Conservation (phyloP, 30 jellyfish, hydroid and myxozoan genomes). For the Sanderia malayensis region DNA sequence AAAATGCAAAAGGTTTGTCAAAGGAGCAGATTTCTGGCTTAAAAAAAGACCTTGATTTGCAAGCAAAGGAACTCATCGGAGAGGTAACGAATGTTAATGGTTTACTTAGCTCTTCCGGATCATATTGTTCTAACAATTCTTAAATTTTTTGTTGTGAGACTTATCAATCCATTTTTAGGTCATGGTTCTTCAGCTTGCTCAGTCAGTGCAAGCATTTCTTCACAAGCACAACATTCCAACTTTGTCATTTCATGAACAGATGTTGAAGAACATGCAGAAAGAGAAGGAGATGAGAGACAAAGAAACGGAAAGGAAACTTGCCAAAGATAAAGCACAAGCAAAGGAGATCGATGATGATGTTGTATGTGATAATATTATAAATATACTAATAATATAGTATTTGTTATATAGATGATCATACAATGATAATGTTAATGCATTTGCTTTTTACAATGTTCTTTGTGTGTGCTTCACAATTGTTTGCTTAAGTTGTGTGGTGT, state of each 20-base stretch:
- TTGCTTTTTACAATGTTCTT: too few relatives aligned
- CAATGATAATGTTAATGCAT: too few relatives aligned
- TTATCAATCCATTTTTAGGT: conserved; percentile 42
- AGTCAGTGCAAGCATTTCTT: conserved; percentile 73
- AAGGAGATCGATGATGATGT: conserved; percentile 81
- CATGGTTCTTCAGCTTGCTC: conserved; percentile 90
- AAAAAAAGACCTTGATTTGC: conserved; percentile 50
- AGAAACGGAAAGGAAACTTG: conserved; percentile 58
- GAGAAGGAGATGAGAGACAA: conserved; percentile 51
- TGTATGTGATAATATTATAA: too few relatives aligned
- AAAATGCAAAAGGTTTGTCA: conserved; percentile 82
- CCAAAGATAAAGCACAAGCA: conserved; percentile 75
- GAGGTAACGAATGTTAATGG: too few relatives aligned
- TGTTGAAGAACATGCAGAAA: conserved; percentile 66
- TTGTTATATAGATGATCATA: too few relatives aligned
- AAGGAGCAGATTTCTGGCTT: conserved; percentile 53
- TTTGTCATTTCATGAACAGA: conserved; percentile 83
- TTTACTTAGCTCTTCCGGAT: too few relatives aligned
- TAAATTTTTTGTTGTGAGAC: not conserved
- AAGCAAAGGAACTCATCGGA: conserved; percentile 70
- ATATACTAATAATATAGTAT: too few relatives aligned
- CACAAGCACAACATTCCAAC: conserved; percentile 84
- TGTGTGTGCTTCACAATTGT: too few relatives aligned
- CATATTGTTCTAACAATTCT: not conserved
- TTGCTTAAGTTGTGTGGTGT: not conserved